Base-by-base conservation (phyloP, 2,797 vertebrate species). In the Rhinella marina region DNA sequence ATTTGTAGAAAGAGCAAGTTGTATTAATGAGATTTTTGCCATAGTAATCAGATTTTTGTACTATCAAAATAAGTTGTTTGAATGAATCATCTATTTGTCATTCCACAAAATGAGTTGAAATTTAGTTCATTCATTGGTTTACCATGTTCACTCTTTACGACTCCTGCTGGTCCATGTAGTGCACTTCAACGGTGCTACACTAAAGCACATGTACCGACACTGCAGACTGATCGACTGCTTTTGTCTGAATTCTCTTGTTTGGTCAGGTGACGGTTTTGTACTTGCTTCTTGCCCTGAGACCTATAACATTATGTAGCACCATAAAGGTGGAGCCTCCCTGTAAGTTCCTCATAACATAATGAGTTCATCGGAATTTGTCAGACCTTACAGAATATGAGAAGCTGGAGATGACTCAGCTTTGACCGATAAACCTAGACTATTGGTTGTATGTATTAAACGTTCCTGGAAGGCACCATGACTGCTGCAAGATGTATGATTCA, bases 381-480 rank as follows among this genome's bases (percentile, higher is more conserved):
- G 41, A 78, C 50, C n/a, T 29, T 57, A 57, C 23, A 61, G 68
- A 61, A 2, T 10, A 75, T 27, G 64, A 32, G 29, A 75, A 27
- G 25, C 25, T 32, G 72, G 5, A 17, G 66, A 87, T 61, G 85
- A 86, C 54, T 86, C 77, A 61, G 64, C 52, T 27, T 19, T 62
- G 78, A 50, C 66, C 64, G 29, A 25, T 81, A 59, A 48, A 81
- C 9, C 29, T 25, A 87, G 66, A 48, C 64, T 54, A 70, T 81
- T 72, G 54, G 19, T 59, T 68, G 19, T n/a, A 21, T 29, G 19
- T 59, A 86, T 81, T 48, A 61, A 7, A 23, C 29, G 32, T 72
- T 87, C 78, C 78, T 27, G 66, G 66, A 87, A 72, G 82, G n/a
- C 27, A 57, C 21, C 4, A 14, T 16, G 16, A 57, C 82, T 29